A percentile compares a stretch with the other conserved stretches of the same genome.
Evolutionary conservation across 2,113 vertebrate species (phyloP).

Genomic region (Falco punctatus): DNA sequence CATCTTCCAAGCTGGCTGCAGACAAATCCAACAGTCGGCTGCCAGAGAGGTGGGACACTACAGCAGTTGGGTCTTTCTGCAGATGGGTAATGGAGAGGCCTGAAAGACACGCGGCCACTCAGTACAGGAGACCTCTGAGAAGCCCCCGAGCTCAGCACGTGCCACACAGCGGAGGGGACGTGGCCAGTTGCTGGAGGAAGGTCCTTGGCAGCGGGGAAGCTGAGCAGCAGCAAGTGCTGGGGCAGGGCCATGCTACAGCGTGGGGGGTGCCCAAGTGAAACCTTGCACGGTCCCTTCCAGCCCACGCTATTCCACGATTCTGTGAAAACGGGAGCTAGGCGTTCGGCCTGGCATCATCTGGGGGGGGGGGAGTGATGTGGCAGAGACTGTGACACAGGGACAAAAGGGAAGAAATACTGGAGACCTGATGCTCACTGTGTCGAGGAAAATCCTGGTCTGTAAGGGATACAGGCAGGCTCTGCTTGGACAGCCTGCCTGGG

Average conservation of each 20-base stretch:
- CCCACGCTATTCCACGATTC: neutral
- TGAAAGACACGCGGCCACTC: neutral
- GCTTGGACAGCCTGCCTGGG: neutral
- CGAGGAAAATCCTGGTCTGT: neutral
- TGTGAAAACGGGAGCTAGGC: neutral
- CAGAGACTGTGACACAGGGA: neutral
- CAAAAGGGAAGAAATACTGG: neutral
- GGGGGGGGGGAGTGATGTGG: neutral
- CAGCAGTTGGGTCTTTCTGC: neutral
- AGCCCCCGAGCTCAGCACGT: neutral
- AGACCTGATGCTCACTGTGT: rapidly evolving
- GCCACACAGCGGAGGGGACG: rapidly evolving
- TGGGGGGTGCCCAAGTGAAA: neutral
- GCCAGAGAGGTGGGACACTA: neutral
- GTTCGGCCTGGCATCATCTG: rapidly evolving
- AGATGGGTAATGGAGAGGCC: neutral
- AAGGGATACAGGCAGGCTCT: neutral
- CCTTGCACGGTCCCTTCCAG: neutral
- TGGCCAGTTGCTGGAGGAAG: neutral
- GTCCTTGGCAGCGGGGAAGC: neutral
- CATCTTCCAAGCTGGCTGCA: neutral
- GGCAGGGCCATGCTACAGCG: neutral
- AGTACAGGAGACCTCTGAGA: neutral
- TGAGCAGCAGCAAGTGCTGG: neutral
- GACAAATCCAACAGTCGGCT: neutral